Conservation (phyloP, 1,140 invertebrate species). For the Aphidius ervi region DNA sequence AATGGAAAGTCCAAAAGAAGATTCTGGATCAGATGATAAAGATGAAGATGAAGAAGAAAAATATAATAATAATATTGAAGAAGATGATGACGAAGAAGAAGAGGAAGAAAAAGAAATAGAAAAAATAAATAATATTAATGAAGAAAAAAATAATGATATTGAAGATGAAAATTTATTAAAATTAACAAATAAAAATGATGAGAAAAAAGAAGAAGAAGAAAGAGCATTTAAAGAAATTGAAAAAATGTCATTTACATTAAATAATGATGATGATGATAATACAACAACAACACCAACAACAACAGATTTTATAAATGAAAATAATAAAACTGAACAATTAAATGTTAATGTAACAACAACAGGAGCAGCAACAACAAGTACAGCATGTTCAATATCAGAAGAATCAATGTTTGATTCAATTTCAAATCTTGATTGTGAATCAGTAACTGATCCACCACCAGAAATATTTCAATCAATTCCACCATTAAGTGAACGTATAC, state of each 20-base stretch:
- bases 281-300: not conserved
- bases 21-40: conserved; percentile 37
- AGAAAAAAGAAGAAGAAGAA: conserved; percentile 18
- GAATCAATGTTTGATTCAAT: conserved; percentile 37
- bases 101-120: not conserved
- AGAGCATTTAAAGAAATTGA: conserved; percentile 34
- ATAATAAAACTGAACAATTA: conserved; percentile 22
- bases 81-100: not conserved
- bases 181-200: conserved; percentile 2
- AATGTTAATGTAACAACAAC: conserved; percentile 11
- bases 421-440: conserved; percentile 33
- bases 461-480: conserved; percentile 44
- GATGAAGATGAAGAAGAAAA: not conserved
- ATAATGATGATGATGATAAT: conserved; percentile 2
- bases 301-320: not conserved
- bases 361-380: not conserved
- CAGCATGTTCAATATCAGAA: conserved; percentile 24
- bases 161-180: not conserved
- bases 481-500: conserved; percentile 48
- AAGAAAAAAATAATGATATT: no score
- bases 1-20: conserved; percentile 51
- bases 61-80: not conserved
- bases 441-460: conserved; percentile 26
- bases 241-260: conserved; percentile 8
- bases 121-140: no score